phyloP scores from a whole-genome alignment of 2,113 vertebrate species.

The Mastomys coucha region DNA sequence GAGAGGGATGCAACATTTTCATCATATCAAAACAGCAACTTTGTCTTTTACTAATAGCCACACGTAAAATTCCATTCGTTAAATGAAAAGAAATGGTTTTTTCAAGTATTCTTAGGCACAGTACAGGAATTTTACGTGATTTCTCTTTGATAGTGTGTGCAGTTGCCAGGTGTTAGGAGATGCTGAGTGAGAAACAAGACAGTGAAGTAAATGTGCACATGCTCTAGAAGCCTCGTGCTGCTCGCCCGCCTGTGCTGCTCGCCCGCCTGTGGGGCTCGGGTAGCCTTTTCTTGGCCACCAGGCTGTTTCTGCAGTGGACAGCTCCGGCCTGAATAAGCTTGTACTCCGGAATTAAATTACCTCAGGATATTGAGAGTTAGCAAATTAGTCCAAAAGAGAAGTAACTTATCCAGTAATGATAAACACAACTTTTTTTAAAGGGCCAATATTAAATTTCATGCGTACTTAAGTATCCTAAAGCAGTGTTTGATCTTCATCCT shows the following conservation, averaged over 20 bases:
- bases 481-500: neutral
- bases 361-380: conserved; percentile 51
- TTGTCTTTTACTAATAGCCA: conserved; percentile 61
- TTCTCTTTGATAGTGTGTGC: conserved; percentile 49
- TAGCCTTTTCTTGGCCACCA: conserved; percentile 18
- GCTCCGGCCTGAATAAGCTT: conserved; percentile 8
- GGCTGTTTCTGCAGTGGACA: neutral
- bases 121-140: conserved; percentile 48
- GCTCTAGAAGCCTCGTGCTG: neutral
- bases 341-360: conserved; percentile 23
- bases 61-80: conserved; percentile 70
- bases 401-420: conserved; percentile 12
- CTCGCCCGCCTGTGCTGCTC: neutral
- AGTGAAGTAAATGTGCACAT: conserved; percentile 40
- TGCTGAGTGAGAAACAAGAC: conserved; percentile 44
- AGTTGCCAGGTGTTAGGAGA: conserved; percentile 59
- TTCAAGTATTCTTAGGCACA: conserved; percentile 28
- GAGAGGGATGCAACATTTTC: conserved; percentile 63
- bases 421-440: conserved; percentile 31
- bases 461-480: neutral
- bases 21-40: conserved; percentile 69
- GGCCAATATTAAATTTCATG: neutral
- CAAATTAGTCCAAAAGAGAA: conserved; percentile 47
- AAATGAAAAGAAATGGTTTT: conserved; percentile 59
- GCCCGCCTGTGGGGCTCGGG: conserved; percentile 28